Evolutionary conservation across 2,113 vertebrate genomes (phyloP).

Genomic region (Corythornis vintsioides): DNA sequence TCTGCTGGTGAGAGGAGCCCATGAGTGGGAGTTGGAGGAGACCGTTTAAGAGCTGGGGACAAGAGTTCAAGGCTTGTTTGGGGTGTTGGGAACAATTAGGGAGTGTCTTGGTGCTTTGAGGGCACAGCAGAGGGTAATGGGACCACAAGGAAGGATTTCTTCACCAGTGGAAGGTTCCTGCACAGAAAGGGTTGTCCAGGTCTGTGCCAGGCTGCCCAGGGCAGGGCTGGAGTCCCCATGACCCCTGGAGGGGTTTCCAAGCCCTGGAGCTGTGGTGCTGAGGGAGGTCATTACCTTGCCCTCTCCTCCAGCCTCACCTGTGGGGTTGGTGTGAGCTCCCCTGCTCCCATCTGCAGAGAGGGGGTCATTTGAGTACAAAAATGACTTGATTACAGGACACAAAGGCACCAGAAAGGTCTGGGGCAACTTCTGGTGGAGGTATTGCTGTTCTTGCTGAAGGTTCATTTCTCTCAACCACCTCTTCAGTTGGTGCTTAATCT

Average conservation of each 20-base stretch:
- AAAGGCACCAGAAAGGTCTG: background rate
- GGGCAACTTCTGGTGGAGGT: fast-evolving
- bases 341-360: background rate
- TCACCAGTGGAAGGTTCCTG: too few relatives aligned
- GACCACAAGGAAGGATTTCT: too few relatives aligned
- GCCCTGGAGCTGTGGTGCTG: too few relatives aligned
- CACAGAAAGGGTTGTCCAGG: too few relatives aligned
- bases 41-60: too few relatives aligned
- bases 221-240: background rate
- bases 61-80: too few relatives aligned
- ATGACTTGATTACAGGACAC: background rate
- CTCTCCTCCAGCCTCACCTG: fast-evolving
- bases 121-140: too few relatives aligned
- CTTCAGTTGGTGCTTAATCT: background rate
- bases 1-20: too few relatives aligned
- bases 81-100: too few relatives aligned
- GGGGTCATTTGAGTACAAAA: background rate
- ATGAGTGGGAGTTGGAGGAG: too few relatives aligned
- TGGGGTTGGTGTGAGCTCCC: background rate
- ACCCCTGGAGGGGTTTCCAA: too few relatives aligned
- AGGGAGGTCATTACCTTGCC: fast-evolving
- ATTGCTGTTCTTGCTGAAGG: background rate
- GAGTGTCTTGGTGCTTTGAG: too few relatives aligned
- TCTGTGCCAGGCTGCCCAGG: background rate
- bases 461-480: background rate